These are phyloP conservation scores for Mixornis gularis DNA, from an alignment of 2,113 vertebrate genomes.

Conservation along the genomic window DNA sequence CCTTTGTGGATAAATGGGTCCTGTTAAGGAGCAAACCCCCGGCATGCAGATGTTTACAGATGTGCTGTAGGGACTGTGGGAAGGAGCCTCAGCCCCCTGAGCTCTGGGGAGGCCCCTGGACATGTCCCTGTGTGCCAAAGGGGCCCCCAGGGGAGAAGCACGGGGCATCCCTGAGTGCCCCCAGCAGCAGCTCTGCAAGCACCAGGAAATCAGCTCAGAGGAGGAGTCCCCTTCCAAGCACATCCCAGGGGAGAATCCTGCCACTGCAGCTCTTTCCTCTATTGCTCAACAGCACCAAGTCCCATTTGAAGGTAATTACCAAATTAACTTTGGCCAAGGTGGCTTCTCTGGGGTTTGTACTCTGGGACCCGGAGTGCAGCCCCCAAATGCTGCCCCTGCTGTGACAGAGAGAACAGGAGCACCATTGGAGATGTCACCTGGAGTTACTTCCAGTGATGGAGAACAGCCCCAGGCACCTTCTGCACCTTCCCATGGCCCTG, in stretches of 20 bases:
- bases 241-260: not conserved
- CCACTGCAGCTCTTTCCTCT: not conserved
- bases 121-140: not conserved
- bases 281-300: not conserved
- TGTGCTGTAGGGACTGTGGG: not conserved
- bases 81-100: not conserved
- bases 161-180: not conserved
- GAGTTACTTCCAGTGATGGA: rapidly evolving
- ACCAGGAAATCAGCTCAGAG: not conserved
- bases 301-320: not conserved
- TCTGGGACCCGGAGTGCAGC: not conserved
- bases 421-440: rapidly evolving
- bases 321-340: not conserved
- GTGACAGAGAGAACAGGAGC: not conserved
- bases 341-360: not conserved
- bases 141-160: no score
- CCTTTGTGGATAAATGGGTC: not conserved
- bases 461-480: not conserved
- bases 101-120: not conserved
- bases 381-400: not conserved
- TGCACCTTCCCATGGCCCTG: rapidly evolving
- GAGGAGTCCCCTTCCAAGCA: not conserved
- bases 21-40: not conserved
- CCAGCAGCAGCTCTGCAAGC: not conserved
- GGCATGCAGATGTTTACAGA: not conserved